Conservation (phyloP, 2,797 vertebrate species). For the Acrossocheilus wenchowensis region DNA sequence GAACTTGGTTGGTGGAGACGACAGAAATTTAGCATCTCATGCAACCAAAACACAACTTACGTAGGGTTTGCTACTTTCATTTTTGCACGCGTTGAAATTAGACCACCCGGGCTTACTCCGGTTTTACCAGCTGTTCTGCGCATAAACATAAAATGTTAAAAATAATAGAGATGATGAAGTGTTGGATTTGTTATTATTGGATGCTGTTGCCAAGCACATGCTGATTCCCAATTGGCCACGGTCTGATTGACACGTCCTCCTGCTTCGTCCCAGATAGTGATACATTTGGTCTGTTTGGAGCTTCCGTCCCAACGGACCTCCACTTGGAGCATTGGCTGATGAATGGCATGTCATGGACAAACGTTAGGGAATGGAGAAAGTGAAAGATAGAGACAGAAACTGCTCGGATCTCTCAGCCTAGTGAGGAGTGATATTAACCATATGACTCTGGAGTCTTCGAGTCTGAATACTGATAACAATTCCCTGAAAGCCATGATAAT, state of each 20-base stretch:
- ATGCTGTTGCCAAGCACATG: slow-evolving; percentile 43
- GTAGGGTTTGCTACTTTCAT: neutral
- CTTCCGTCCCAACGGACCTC: slow-evolving; percentile 34
- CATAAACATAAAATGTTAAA: slow-evolving; percentile 47
- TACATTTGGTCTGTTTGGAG: slow-evolving; percentile 30
- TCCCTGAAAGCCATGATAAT: neutral
- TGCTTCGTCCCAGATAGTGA: slow-evolving; percentile 36
- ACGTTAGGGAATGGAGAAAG: slow-evolving; percentile 1
- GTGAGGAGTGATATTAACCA: slow-evolving; percentile 28
- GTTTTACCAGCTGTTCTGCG: slow-evolving; percentile 38
- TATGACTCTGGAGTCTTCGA: slow-evolving; percentile 1
- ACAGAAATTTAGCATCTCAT: neutral
- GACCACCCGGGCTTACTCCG: slow-evolving; percentile 7
- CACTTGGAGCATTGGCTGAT: neutral
- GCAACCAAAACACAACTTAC: neutral
- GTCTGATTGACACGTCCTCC: slow-evolving; percentile 40
- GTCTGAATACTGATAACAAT: slow-evolving; percentile 5
- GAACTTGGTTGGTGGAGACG: neutral
- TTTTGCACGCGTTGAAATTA: neutral
- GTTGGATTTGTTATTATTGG: slow-evolving; percentile 45
- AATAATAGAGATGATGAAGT: slow-evolving; percentile 49
- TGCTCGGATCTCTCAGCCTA: neutral
- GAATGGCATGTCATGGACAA: slow-evolving; percentile 17
- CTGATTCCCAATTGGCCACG: slow-evolving; percentile 11
- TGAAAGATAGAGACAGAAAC: slow-evolving; percentile 19